A percentile compares a stretch with the other conserved stretches of the same genome.
These are phyloP conservation scores for Meloidogyne chitwoodi DNA, from an alignment of 1,140 invertebrate genomes.

Conservation along the genomic window DNA sequence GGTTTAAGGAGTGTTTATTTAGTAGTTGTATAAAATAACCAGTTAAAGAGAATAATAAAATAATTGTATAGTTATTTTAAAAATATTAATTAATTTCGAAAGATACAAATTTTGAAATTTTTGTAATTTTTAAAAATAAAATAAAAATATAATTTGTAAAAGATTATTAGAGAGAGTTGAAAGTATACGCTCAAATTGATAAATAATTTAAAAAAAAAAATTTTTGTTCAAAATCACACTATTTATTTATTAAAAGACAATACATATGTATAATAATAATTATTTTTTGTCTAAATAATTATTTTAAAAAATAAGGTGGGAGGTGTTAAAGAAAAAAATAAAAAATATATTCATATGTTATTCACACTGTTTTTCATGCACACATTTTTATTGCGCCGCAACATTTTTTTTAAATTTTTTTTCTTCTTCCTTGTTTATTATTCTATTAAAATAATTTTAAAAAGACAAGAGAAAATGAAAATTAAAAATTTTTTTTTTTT, in stretches of 20 bases:
- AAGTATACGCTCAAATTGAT: neutral
- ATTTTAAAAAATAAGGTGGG: neutral
- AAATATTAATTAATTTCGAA: too few species aligned
- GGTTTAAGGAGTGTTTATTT: neutral
- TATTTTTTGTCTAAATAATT: neutral
- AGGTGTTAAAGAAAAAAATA: neutral
- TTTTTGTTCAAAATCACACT: neutral
- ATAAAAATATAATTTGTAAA: neutral
- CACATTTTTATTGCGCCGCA: neutral
- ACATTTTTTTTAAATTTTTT: neutral
- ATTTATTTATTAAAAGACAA: neutral
- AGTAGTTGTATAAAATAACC: neutral
- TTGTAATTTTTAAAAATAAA: neutral
- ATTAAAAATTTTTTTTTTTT: too few species aligned
- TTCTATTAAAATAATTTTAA: neutral
- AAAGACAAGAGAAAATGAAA: too few species aligned
- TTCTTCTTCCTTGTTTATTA: neutral
- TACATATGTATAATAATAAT: neutral
- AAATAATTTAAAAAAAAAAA: neutral
- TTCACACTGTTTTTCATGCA: neutral
- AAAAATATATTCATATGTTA: neutral
- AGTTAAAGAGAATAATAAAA: too few species aligned
- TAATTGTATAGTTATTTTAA: too few species aligned
- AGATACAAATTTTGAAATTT: neutral
- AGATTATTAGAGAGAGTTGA: neutral